phyloP scores from a whole-genome alignment of 2,113 vertebrate species.

The Dasyurus viverrinus region DNA sequence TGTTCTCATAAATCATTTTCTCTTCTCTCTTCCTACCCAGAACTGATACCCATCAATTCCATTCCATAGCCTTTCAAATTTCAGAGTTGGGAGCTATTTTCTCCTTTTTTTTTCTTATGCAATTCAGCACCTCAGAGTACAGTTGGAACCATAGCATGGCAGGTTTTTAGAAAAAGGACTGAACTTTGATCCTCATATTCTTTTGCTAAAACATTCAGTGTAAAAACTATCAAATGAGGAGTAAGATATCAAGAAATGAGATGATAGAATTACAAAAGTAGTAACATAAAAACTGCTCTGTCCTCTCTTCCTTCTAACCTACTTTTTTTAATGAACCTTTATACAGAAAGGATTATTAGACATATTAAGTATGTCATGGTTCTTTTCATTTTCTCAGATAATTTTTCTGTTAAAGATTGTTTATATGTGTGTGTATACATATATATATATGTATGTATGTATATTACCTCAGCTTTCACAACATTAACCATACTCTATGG shows the following conservation, averaged over 20 bases:
- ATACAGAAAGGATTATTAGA: slow-evolving; percentile 2
- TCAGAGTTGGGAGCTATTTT: background rate
- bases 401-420: slow-evolving; percentile 58
- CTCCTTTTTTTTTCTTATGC: background rate
- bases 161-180: background rate
- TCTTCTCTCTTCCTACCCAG: background rate
- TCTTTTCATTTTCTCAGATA: slow-evolving; percentile 17
- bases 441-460: too few species aligned
- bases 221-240: background rate
- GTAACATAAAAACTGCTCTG: background rate
- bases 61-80: slow-evolving; percentile 6
- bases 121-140: background rate
- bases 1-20: background rate
- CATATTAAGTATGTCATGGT: background rate
- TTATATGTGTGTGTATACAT: slow-evolving; percentile 42
- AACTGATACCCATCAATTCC: background rate
- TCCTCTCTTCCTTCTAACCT: background rate
- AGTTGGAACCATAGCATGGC: background rate
- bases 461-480: slow-evolving; percentile 54
- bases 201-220: background rate
- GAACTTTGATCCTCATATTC: background rate
- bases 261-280: background rate
- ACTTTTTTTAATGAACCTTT: background rate
- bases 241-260: background rate
- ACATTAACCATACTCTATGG: slow-evolving; percentile 62